phyloP scores from a whole-genome alignment of 2,888 invertebrate species.

The Odontocolon sp. region DNA sequence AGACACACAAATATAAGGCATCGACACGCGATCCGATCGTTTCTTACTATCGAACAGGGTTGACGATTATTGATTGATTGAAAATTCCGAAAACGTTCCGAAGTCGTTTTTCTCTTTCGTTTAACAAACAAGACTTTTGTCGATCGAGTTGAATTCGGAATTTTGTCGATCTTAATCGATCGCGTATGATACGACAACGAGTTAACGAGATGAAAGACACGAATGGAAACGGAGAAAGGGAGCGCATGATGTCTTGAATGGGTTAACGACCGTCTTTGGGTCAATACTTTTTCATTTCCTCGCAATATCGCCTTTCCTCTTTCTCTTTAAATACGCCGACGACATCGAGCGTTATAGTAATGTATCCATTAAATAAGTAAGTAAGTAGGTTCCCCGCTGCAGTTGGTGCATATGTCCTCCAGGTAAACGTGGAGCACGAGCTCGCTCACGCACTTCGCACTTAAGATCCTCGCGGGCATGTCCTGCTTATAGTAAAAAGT shows the following conservation, averaged over 20 bases:
- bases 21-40: constrained; percentile 23
- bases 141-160: not conserved
- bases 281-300: not conserved
- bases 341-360: not conserved
- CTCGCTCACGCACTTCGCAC: too few relatives aligned
- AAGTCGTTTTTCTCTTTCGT: too few relatives aligned
- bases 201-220: not conserved
- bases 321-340: not conserved
- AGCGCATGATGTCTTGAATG: not conserved
- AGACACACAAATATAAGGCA: constrained; percentile 40
- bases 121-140: too few relatives aligned
- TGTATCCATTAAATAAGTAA: too few relatives aligned
- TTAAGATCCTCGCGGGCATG: too few relatives aligned
- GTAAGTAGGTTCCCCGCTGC: constrained; percentile 5
- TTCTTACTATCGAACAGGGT: not conserved
- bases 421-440: too few relatives aligned
- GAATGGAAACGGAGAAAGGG: not conserved
- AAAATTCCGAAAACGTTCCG: too few relatives aligned
- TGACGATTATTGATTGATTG: not conserved
- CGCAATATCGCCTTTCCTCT: not conserved
- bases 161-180: not conserved
- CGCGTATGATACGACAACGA: not conserved
- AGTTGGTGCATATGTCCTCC: too few relatives aligned
- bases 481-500: too few relatives aligned
- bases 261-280: not conserved